Percentiles rank a stretch among this genome's conserved stretches.
phyloP scores from a whole-genome alignment of 1,140 invertebrate species.

The Rhagoletis pomonella region DNA sequence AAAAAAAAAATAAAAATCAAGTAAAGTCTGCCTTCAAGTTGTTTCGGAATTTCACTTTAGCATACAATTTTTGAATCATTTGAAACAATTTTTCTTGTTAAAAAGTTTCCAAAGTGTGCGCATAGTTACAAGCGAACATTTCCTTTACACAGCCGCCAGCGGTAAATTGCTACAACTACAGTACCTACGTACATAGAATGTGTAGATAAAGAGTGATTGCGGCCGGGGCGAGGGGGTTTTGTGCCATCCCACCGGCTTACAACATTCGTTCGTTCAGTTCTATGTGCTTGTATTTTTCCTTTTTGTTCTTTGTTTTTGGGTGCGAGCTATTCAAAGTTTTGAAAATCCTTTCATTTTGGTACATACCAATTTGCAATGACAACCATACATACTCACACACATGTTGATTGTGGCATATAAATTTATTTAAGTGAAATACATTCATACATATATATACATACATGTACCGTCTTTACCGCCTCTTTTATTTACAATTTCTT shows the following conservation, averaged over 20 bases:
- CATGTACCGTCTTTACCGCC: neutral
- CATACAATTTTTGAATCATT: conserved; percentile 27
- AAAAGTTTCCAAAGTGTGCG: conserved; percentile 34
- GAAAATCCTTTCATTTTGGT: conserved; percentile 10
- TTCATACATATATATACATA: neutral
- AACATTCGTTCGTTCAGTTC: too few species aligned
- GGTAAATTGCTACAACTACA: neutral
- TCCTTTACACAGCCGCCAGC: neutral
- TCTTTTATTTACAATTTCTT: neutral
- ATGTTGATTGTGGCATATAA: neutral
- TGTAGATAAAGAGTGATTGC: too few species aligned
- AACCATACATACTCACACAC: neutral
- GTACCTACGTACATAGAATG: neutral
- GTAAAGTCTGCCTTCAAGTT: neutral
- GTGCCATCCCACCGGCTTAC: too few species aligned
- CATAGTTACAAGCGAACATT: conserved; percentile 22
- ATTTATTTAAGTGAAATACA: neutral
- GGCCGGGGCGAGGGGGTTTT: too few species aligned
- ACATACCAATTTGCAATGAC: neutral
- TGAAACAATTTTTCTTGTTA: conserved; percentile 49
- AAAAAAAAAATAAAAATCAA: too few species aligned
- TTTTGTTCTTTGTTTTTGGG: neutral
- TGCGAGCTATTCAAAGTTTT: neutral
- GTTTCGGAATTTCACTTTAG: neutral
- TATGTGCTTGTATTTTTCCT: too few species aligned